Conservation (phyloP, 92 coral and sea anemone genomes). For the Muricea muricata region DNA sequence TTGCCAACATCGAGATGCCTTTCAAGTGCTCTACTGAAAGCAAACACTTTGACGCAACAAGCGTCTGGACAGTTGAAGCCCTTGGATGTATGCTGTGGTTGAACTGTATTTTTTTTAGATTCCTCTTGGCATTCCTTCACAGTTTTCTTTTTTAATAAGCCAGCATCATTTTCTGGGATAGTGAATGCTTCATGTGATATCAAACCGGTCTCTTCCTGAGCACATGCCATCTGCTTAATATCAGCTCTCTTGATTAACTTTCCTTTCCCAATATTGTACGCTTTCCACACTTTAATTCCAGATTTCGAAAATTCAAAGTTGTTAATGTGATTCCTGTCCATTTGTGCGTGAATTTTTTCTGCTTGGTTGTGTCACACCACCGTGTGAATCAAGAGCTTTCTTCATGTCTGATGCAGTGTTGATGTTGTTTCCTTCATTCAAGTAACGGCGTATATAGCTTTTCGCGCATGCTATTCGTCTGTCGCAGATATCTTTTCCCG, state of each 20-base stretch:
- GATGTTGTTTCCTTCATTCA: slow-evolving; percentile 66
- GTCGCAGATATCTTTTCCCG: too few species aligned
- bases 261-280: neutral
- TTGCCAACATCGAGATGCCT: slow-evolving; percentile 48
- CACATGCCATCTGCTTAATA: neutral
- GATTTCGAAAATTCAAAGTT: neutral
- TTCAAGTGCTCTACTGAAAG: neutral
- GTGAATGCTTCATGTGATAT: too few species aligned
- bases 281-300: neutral
- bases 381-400: slow-evolving; percentile 66
- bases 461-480: slow-evolving; percentile 70
- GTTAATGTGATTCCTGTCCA: neutral
- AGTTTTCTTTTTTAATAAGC: too few species aligned
- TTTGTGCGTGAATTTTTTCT: neutral
- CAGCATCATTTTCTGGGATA: too few species aligned
- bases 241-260: neutral
- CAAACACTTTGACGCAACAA: slow-evolving; percentile 52
- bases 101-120: neutral
- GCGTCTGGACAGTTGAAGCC: slow-evolving; percentile 32
- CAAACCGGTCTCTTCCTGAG: too few species aligned
- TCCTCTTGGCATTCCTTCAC: neutral
- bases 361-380: slow-evolving; percentile 52
- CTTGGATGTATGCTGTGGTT: slow-evolving; percentile 1
- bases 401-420: slow-evolving; percentile 70
- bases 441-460: slow-evolving; percentile 64